Percentiles rank a stretch among this genome's conserved stretches.
Conservation (phyloP, 2,888 invertebrate species). For the Sphecodes monilicornis region DNA sequence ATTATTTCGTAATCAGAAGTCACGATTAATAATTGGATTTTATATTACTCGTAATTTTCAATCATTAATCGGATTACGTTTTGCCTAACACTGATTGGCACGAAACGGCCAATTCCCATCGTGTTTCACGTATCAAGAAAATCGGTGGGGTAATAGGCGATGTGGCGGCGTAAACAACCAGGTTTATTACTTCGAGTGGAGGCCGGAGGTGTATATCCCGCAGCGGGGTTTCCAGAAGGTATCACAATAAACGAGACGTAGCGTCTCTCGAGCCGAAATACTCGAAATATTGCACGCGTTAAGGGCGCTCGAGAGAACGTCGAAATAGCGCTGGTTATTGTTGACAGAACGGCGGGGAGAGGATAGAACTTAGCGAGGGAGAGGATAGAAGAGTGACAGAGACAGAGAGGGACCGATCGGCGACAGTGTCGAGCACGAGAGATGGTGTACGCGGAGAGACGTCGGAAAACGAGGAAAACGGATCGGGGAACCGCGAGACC, state of each 20-base stretch:
- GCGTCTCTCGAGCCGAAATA: slow-evolving; percentile 26
- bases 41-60: no score
- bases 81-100: no score
- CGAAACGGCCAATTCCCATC: slow-evolving; percentile 1
- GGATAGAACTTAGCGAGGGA: no score
- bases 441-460: slow-evolving; percentile 18
- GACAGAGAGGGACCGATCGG: slow-evolving; percentile 3
- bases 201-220: slow-evolving; percentile 17
- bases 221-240: slow-evolving; percentile 21
- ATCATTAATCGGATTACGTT: no score
- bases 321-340: slow-evolving; percentile 46
- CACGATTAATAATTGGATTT: no score
- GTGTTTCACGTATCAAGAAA: slow-evolving; percentile 30
- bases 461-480: slow-evolving; percentile 35
- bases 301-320: slow-evolving; percentile 43
- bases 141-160: slow-evolving; percentile 17
- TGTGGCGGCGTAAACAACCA: slow-evolving; percentile 26
- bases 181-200: slow-evolving; percentile 46
- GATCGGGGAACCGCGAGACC: slow-evolving; percentile 37
- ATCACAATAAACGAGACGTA: slow-evolving; percentile 36
- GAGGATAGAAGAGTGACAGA: background rate
- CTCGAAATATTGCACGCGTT: slow-evolving; percentile 49
- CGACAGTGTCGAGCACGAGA: slow-evolving; percentile 9
- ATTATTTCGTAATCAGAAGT: no score
- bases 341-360: slow-evolving; percentile 11